These are phyloP conservation scores for Biston stratarius DNA, from an alignment of 2,888 invertebrate species.

Conservation along the genomic window DNA sequence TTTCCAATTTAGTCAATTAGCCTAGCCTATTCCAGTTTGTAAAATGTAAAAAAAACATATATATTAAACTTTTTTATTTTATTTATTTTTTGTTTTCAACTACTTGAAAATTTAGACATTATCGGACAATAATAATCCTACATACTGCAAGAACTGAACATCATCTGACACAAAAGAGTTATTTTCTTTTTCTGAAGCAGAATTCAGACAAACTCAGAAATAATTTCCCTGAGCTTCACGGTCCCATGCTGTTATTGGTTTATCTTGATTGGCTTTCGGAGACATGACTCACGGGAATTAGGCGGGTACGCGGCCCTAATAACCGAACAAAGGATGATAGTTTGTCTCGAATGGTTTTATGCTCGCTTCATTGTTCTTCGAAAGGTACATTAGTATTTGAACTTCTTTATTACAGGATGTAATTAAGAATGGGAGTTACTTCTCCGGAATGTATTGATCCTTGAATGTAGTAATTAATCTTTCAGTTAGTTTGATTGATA, in stretches of 20 bases:
- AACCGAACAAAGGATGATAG: slow-evolving; percentile 66
- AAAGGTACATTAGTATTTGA: slow-evolving; percentile 10
- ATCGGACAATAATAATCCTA: slow-evolving; percentile 3
- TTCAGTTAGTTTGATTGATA: slow-evolving; percentile 20
- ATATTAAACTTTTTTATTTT: too few species aligned
- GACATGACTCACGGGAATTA: slow-evolving; percentile 60
- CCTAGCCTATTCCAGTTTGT: too few species aligned
- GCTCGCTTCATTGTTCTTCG: slow-evolving; percentile 19
- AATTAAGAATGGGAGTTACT: slow-evolving; percentile 8
- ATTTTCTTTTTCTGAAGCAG: slow-evolving; percentile 39
- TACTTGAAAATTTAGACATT: background rate
- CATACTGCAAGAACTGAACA: slow-evolving; percentile 3
- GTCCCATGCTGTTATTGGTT: slow-evolving; percentile 38
- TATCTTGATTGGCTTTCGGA: slow-evolving; percentile 51
- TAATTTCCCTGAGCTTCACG: slow-evolving; percentile 34
- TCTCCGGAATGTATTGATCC: slow-evolving; percentile 15
- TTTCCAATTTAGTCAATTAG: too few species aligned
- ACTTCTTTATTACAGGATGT: slow-evolving; percentile 24
- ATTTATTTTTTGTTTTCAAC: too few species aligned
- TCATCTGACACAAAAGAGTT: background rate
- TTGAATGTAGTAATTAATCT: slow-evolving; percentile 12
- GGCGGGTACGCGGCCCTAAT: slow-evolving; percentile 61
- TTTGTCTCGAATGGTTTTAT: slow-evolving; percentile 46
- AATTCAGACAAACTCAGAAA: slow-evolving; percentile 35
- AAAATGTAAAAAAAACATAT: too few species aligned